phyloP scores from a whole-genome alignment of 2,113 vertebrate genomes.

The Etheostoma cragini region DNA sequence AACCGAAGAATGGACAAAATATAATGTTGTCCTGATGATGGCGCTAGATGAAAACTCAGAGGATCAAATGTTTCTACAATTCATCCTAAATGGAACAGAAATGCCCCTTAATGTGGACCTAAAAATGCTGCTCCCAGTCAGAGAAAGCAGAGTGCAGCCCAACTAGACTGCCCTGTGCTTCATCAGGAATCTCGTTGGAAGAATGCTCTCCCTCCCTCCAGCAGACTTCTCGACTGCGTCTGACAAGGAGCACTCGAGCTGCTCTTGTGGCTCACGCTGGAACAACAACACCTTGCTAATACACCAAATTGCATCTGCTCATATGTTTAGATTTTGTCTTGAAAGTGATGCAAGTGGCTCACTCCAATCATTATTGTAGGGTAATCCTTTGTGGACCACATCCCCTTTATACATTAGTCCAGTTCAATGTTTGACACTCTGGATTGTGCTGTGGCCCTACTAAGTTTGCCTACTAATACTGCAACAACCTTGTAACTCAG shows the following conservation, averaged over 20 bases:
- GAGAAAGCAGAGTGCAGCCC: not conserved
- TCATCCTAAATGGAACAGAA: not conserved
- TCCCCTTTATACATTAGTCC: not conserved
- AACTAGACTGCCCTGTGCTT: not conserved
- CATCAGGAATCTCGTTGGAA: not conserved
- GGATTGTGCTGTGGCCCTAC: not conserved
- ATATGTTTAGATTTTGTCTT: not conserved
- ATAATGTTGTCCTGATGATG: not conserved
- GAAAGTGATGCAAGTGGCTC: not conserved
- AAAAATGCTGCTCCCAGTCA: not conserved
- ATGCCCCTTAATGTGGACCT: too few relatives aligned
- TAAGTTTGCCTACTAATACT: not conserved
- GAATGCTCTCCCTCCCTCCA: not conserved
- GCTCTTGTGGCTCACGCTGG: not conserved
- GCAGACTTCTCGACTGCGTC: not conserved
- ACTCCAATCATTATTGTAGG: not conserved
- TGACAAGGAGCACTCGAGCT: not conserved
- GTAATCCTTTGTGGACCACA: not conserved
- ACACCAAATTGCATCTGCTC: not conserved
- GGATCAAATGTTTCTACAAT: not conserved
- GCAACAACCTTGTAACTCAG: not conserved
- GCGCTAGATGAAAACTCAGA: not conserved
- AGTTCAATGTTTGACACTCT: not conserved
- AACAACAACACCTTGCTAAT: not conserved
- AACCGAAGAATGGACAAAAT: not conserved